Evolutionary conservation across 2,113 vertebrate species (phyloP), one percentile per base, ranked within the genome.

Genomic region (Marmota flaviventris): DNA sequence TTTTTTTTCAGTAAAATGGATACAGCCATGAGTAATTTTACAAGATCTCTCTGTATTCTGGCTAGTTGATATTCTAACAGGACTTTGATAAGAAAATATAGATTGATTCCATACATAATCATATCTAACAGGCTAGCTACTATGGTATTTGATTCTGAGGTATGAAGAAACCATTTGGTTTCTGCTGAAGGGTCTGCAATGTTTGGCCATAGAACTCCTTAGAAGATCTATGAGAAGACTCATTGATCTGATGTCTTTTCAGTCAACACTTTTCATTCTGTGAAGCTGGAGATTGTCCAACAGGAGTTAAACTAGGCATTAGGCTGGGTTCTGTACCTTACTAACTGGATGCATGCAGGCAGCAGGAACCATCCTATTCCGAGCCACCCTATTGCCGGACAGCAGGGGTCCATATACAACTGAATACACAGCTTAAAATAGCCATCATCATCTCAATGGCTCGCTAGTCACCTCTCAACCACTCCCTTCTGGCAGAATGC

Each of bases 101-200:
- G 99, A 98, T 99, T 99, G 99, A 99, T 99, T 98, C 99, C 99
- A 9, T 99, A 99, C 99, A 99, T 99, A 0, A 99, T 99, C 99
- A 99, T 99, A 98, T 99, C 99, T 1, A 99, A 99, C 78, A 99
- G 96, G 0, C 99, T 45, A 99, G 99, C 99, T 99, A 99, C 99
- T 99, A 99, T 20, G 99, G 99, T 84, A 99, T 98, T 98, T 99
- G 98, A 25, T 95, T 98, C 69, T 98, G 98, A 25, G 99, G 98
- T 94, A 99, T 99, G 92, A 98, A 92, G 58, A 99, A 98, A 20
- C 99, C 99, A 0, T 99, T 99, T 78, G 98, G 97, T 11, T 99
- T 99, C 97, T 99, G 99, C 98, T 99, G 99, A 95, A 99, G 98
- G 94, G 99, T 99, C 98, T 99, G 99, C 99, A 99, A 99, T 97